Conservation (phyloP, 2,113 vertebrate genomes). For the Caranx melampygus region DNA sequence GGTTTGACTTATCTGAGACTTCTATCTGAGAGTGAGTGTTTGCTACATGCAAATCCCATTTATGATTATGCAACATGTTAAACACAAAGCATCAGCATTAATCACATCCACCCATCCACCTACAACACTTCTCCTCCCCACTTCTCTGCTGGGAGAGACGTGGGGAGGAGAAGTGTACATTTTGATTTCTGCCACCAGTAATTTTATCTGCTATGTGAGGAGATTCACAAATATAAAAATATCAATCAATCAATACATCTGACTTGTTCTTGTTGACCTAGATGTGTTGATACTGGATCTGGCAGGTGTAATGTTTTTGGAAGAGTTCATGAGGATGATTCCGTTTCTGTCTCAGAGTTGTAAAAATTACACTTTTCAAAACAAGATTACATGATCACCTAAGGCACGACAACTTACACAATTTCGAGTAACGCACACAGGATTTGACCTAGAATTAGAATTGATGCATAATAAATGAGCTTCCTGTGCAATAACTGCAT, state of each 20-base stretch:
- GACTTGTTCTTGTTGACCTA: too few relatives aligned
- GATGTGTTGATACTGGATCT: too few relatives aligned
- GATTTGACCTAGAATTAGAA: constrained; percentile 35
- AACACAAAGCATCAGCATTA: constrained; percentile 52
- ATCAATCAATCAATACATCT: too few relatives aligned
- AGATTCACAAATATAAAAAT: not conserved
- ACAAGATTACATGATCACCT: not conserved
- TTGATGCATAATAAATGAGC: constrained; percentile 22
- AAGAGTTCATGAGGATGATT: not conserved
- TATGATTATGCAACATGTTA: constrained; percentile 50
- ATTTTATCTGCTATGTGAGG: constrained; percentile 4
- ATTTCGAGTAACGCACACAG: not conserved
- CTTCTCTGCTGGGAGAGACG: constrained; percentile 17
- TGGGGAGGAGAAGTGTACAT: not conserved
- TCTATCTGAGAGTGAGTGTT: not conserved
- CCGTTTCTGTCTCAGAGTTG: not conserved
- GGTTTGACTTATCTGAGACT: not conserved
- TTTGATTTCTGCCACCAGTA: not conserved
- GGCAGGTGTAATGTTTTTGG: not conserved
- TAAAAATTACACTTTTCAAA: not conserved
- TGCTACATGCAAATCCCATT: constrained; percentile 43
- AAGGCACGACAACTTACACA: not conserved
- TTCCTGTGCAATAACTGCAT: constrained; percentile 29
- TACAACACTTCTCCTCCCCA: constrained; percentile 43
- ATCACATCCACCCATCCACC: constrained; percentile 57